Conservation (phyloP, 2,888 invertebrate genomes). For the Polyploca ridens region DNA sequence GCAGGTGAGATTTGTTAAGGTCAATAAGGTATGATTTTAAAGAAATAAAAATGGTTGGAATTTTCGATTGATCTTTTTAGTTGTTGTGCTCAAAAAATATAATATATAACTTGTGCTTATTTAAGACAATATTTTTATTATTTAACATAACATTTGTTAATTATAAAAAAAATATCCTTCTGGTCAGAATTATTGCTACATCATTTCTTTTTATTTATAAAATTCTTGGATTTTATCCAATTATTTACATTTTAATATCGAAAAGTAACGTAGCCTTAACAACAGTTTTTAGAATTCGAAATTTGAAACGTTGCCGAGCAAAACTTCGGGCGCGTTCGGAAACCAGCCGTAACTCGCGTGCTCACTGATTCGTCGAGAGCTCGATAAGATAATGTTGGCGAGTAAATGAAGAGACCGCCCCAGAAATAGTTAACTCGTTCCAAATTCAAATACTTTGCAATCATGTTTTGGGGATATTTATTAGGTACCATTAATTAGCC, state of each 20-base stretch:
- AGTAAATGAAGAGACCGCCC: constrained; percentile 38
- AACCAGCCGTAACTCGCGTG: constrained; percentile 67
- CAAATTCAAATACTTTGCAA: constrained; percentile 29
- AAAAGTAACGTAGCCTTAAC: constrained; percentile 43
- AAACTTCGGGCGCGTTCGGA: constrained; percentile 48
- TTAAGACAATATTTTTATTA: too few relatives aligned
- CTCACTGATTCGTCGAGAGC: constrained; percentile 74
- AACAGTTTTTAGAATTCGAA: constrained; percentile 55
- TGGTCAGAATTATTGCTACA: too few relatives aligned
- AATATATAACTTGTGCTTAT: too few relatives aligned
- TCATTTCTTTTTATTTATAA: too few relatives aligned
- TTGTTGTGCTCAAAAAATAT: too few relatives aligned
- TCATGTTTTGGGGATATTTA: constrained; percentile 32
- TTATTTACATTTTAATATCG: too few relatives aligned
- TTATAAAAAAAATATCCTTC: too few relatives aligned
- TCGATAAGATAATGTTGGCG: constrained; percentile 69
- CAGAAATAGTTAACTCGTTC: constrained; percentile 41
- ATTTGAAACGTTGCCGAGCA: constrained; percentile 43
- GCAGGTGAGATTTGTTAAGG: constrained; percentile 56
- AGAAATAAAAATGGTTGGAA: too few relatives aligned
- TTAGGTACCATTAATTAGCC: neutral
- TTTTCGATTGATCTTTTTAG: too few relatives aligned
- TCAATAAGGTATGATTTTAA: constrained; percentile 12
- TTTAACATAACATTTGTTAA: too few relatives aligned
- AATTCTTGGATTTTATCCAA: too few relatives aligned